Evolutionary conservation across 1,140 invertebrate species (phyloP).

Genomic region (Apis mellifera): DNA sequence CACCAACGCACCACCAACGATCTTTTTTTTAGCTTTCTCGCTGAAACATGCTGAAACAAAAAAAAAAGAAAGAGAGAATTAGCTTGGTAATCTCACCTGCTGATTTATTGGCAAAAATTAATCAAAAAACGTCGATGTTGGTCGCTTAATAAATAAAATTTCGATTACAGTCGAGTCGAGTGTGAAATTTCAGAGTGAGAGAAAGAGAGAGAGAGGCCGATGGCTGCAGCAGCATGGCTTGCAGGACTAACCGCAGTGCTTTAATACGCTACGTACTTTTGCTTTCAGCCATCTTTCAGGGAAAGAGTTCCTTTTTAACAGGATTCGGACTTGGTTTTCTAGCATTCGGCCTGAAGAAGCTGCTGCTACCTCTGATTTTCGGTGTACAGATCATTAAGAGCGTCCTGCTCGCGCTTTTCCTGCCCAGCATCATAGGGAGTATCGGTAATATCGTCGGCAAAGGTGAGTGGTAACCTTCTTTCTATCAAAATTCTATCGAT

Average conservation of each 20-base stretch:
- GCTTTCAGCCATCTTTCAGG: conserved; percentile 80
- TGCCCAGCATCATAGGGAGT: conserved; percentile 90
- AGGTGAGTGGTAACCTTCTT: conserved; percentile 79
- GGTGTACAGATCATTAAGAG: conserved; percentile 91
- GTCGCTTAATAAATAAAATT: too few species aligned
- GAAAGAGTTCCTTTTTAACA: conserved; percentile 86
- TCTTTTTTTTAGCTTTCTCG: too few species aligned
- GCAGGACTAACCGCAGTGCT: conserved; percentile 75
- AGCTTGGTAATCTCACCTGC: background rate
- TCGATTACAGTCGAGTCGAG: too few species aligned
- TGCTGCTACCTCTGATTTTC: conserved; percentile 89
- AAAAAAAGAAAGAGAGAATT: too few species aligned
- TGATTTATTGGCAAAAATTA: too few species aligned
- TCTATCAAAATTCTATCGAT: too few species aligned
- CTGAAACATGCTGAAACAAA: too few species aligned
- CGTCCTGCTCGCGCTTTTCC: conserved; percentile 89
- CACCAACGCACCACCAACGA: too few species aligned
- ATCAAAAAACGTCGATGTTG: too few species aligned
- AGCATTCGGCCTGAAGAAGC: conserved; percentile 90
- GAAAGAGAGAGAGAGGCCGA: background rate
- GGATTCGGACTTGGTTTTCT: conserved; percentile 87
- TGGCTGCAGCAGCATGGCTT: conserved; percentile 75
- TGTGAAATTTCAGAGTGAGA: conserved; percentile 1
- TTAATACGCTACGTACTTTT: conserved; percentile 79
- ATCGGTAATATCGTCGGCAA: conserved; percentile 91